Evolutionary conservation across 2,113 vertebrate genomes (phyloP).

Genomic region (Myrmecophaga tridactyla): DNA sequence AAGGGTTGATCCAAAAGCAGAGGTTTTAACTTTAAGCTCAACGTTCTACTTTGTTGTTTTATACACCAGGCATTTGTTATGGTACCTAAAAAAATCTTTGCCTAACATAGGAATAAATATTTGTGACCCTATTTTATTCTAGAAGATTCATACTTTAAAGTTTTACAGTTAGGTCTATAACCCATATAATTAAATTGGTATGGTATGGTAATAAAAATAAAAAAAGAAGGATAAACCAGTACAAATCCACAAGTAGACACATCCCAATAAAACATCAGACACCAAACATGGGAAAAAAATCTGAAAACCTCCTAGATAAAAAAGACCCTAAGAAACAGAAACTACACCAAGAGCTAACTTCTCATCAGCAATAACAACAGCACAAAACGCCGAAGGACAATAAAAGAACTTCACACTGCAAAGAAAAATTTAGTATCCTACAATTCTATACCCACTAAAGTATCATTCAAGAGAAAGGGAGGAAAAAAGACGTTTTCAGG

Average conservation of each 20-base stretch:
- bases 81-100: no score
- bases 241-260: background rate
- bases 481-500: background rate
- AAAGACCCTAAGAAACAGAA: background rate
- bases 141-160: no score
- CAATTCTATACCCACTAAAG: background rate
- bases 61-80: no score
- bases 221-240: background rate
- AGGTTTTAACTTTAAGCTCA: no score
- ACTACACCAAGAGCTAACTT: background rate
- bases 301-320: background rate
- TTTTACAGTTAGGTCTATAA: no score
- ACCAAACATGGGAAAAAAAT: background rate
- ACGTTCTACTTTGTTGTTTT: no score
- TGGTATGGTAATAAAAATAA: no score
- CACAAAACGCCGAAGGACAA: background rate
- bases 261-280: no score
- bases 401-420: background rate
- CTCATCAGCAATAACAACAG: background rate
- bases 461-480: background rate
- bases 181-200: no score
- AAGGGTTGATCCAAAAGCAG: no score
- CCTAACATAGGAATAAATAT: no score
- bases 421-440: rapidly evolving
- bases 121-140: no score